Evolutionary conservation across 2,888 invertebrate genomes (phyloP).

Genomic region (Eueremaeus valkanovi): DNA sequence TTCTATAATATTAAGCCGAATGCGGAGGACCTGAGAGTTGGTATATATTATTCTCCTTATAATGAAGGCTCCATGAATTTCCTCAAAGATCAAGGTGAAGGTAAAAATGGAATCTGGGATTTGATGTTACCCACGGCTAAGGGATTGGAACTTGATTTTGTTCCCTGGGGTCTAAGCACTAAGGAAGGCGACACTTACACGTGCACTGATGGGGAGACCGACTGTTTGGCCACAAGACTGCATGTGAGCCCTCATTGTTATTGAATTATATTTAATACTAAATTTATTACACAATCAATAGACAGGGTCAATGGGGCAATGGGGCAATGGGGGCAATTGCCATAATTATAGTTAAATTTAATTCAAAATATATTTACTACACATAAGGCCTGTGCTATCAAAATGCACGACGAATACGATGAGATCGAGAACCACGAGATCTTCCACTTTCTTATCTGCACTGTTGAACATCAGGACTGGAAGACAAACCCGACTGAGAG

Average conservation of each 20-base stretch:
- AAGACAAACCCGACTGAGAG: background rate
- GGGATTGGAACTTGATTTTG: background rate
- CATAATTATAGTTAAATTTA: background rate
- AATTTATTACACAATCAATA: no score
- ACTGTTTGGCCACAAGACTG: background rate
- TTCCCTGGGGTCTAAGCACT: background rate
- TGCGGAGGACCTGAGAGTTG: no score
- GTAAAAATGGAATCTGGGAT: background rate
- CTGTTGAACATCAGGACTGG: background rate
- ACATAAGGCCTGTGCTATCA: conserved; percentile 5
- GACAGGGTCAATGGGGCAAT: no score
- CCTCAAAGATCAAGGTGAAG: background rate
- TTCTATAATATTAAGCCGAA: no score
- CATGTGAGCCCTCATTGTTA: background rate
- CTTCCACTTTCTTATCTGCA: background rate
- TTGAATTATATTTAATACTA: no score
- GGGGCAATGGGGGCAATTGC: no score
- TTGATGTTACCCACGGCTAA: background rate
- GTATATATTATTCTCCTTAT: no score
- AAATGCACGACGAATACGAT: background rate
- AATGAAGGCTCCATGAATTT: no score
- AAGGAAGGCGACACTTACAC: background rate
- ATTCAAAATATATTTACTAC: background rate
- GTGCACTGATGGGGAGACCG: background rate
- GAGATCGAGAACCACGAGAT: background rate